A percentile compares a stretch with the other conserved stretches of the same genome.
Conservation (phyloP, 2,797 vertebrate species). For the Anabas testudineus region DNA sequence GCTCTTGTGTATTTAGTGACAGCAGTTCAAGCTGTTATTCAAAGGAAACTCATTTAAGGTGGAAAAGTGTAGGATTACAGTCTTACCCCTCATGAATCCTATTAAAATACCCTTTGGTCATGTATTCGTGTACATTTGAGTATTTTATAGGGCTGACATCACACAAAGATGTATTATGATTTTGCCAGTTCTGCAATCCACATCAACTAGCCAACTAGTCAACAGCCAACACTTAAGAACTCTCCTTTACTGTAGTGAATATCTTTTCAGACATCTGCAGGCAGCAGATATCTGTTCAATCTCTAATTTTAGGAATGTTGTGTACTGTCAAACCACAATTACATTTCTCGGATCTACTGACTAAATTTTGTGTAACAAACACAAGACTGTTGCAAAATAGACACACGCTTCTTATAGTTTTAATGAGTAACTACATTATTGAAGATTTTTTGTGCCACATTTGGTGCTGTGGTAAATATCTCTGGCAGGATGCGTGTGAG, state of each 20-base stretch:
- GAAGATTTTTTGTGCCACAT: neutral
- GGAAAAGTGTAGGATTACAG: neutral
- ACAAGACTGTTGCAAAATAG: neutral
- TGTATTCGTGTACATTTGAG: neutral
- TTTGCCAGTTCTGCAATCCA: neutral
- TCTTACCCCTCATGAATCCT: neutral
- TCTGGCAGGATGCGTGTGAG: neutral
- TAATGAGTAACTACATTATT: no score
- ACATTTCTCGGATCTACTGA: neutral
- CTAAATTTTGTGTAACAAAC: neutral
- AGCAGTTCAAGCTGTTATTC: neutral
- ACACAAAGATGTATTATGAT: neutral
- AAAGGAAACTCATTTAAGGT: neutral
- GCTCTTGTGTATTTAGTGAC: constrained; percentile 10
- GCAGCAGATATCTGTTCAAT: no score
- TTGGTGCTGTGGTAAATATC: neutral
- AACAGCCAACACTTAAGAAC: neutral
- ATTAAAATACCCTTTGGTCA: neutral
- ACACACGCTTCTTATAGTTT: neutral
- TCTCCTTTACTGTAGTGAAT: neutral
- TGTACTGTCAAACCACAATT: neutral
- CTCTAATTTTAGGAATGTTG: no score
- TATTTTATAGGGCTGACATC: neutral
- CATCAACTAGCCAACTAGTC: no score
- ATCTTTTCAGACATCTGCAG: no score